Base-by-base conservation (phyloP, 1,140 invertebrate genomes). In the Campoletis sonorensis region DNA sequence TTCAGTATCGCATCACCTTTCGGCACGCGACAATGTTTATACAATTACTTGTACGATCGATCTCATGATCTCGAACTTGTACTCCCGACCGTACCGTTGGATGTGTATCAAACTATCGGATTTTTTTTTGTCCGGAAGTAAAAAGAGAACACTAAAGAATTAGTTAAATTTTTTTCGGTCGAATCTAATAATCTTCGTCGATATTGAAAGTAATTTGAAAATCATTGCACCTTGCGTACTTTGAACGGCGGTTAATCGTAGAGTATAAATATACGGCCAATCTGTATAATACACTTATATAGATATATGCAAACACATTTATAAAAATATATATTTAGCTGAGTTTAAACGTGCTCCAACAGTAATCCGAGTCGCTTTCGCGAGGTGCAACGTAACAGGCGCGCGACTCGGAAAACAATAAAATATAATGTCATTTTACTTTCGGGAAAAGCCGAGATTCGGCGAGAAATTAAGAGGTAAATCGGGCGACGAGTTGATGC, bases 371-470 rank as follows among this genome's bases (percentile, higher is more conserved):
- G 67, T 70, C 67, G 67, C 61, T 70, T n/a, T 33, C n/a, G 23
- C 26, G 15, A 70, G 30, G 67, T 70, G 67, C 67, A 30, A 70
- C 67, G 67, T 70, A 70, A 33, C 13, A 33, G 15, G 27, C n/a
- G 33, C 26, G 71, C 58, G 61, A 68, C 49, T 72, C 40, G 37
- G 84, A 83, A 64, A 33, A 10, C 1, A 30, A 70, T 13, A 70
- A 70, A 18, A 33, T 70, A 70, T 18, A 15, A 93, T 92, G 92
- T 92, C 92, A 79, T 92, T 54, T 82, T 91, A 90, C 67, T 92
- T 91, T 81, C 90, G 91, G 71, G 91, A 93, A 30, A 90, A 88
- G 79, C 89, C 91, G 72, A 90, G 85, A 83, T 90, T 92, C 73
- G 86, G 89, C 82, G 91, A 92, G 23, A 88, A 87, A 49, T 80